Conservation (phyloP, 35 echinoderm and acorn worm species). For the Eucidaris tribuloides region DNA sequence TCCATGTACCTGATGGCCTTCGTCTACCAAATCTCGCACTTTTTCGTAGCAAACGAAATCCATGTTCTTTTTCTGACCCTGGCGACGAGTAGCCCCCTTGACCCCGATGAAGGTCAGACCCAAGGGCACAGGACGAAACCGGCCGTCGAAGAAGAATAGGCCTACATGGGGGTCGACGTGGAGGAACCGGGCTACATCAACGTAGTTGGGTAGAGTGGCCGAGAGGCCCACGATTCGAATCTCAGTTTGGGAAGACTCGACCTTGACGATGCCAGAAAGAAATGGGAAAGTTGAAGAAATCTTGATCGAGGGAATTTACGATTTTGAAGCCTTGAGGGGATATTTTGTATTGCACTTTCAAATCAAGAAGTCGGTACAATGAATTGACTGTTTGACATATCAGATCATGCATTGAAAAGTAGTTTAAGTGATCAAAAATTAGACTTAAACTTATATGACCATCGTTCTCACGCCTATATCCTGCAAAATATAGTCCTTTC, state of each 20-base stretch:
- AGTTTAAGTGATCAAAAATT: too few relatives aligned
- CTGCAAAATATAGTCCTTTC: too few relatives aligned
- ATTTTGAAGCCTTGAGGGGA: too few relatives aligned
- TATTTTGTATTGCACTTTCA: too few relatives aligned
- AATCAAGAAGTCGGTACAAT: too few relatives aligned
- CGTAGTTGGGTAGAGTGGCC: slow-evolving; percentile 92
- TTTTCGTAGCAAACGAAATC: slow-evolving; percentile 97
- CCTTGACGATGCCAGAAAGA: too few relatives aligned
- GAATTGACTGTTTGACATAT: too few relatives aligned
- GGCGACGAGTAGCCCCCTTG: neutral
- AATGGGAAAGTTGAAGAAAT: too few relatives aligned
- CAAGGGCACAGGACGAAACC: slow-evolving; percentile 88
- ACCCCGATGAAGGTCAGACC: slow-evolving; percentile 81
- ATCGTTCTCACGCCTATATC: too few relatives aligned
- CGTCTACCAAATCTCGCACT: slow-evolving; percentile 53
- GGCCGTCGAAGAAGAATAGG: slow-evolving; percentile 92
- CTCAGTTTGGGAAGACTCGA: slow-evolving; percentile 94
- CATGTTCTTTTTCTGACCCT: slow-evolving; percentile 27
- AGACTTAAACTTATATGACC: too few relatives aligned
- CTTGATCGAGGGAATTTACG: too few relatives aligned
- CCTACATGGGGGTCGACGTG: slow-evolving; percentile 86
- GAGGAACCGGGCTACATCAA: slow-evolving; percentile 85
- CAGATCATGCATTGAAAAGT: too few relatives aligned
- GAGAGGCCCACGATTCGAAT: slow-evolving; percentile 92
- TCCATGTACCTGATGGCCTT: slow-evolving; percentile 76